Base-by-base conservation (phyloP, 2,888 invertebrate species). In the Mesodorylaimus sp. region DNA sequence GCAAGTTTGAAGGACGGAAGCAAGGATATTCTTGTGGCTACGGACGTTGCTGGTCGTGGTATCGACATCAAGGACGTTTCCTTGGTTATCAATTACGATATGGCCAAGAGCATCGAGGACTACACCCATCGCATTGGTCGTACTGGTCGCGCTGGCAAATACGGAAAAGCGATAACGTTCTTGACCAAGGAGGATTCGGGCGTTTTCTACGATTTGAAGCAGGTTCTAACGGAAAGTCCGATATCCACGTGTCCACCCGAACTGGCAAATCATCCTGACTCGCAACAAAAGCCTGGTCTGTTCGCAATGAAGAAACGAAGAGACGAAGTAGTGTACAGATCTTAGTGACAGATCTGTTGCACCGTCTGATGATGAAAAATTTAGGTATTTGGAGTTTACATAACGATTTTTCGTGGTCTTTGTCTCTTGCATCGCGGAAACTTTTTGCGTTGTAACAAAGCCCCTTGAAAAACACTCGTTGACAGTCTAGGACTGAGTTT, bases 41-140 rank as follows among this genome's bases (percentile, higher is more conserved):
- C 97, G 0, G 95, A 99, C 70, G 97, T 99, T 1, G 97, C 97
- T 58, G 97, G 97, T 59, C 83, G 97, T 77, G 97, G 97, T 85
- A 97, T 99, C 58, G 97, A 99, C 66, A 95, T 99, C 66, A 95
- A 97, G 68, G 95, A 99, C 68, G 97, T 99, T 2, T 89, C 93
- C 5, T 76, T 97, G 71, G 97, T 99, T 55, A 87, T 99, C 61
- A 99, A 99, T 70, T 99, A 99, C 63, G 97, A 99, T 66, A 99
- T 99, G 97, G 93, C 97, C 0, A 97, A 97, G 70, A 79, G 82
- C 21, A 95, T 99, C 62, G 97, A 99, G 75, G 80, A 72, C 59
- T 73, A 74, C 63, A 73, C 72, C 19, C 73, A 73, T 80, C 83
- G 97, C 75, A 95, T 97, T 64, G 97, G 93, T 75, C 79, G 93